Base-by-base conservation (phyloP, 2,888 invertebrate genomes). In the Caenorhabditis auriculariae region DNA sequence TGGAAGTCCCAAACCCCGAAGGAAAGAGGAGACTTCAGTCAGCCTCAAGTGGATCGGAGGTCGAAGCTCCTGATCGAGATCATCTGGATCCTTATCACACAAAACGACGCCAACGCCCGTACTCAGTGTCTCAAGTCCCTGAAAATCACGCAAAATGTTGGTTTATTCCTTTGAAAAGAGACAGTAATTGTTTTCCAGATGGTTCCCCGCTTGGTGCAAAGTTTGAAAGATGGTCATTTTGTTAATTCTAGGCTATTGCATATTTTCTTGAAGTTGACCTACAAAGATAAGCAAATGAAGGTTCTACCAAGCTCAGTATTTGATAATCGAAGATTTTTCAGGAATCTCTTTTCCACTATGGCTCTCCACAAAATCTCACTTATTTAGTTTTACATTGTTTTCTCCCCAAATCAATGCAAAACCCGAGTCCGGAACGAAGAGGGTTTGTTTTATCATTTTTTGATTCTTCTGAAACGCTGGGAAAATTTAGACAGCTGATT, bases 211-310 rank as follows among this genome's bases (percentile, higher is more conserved):
- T 42, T 61, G 2, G 35, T 48, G 29, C 6, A 21, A 28, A 4
- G 37, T 54, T 23, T 42, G 41, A 27, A 28, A 26, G 27, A 46
- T 49, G 12, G 46, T 48, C 7, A 49, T 51, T 4, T 53, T 50
- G 4, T n/a, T 4, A 51, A 42, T 24, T n/a, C 24, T 3, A 38
- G 28, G 7, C 15, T 51, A 27, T n/a, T 51, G 3, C 4, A 28
- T 3, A 51, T 51, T 42, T 5, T 51, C n/a, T 15, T 41, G 17
- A 28, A 29, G 26, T 27, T 62, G 2, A 43, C 48, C 19, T 53
- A 52, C 26, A 54, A 57, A 17, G 57, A 62, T 43, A 17, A 35
- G 0, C 3, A 4, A 1, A 26, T 62, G 21, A 62, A 58, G 23
- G 51, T 51, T 9, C 9, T n/a, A n/a, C n/a, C n/a, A n/a, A n/a